A percentile compares a stretch with the other conserved stretches of the same genome.
These are phyloP conservation scores for Alloscopus bannaensis DNA, from an alignment of 2,888 invertebrate species.

Conservation along the genomic window DNA sequence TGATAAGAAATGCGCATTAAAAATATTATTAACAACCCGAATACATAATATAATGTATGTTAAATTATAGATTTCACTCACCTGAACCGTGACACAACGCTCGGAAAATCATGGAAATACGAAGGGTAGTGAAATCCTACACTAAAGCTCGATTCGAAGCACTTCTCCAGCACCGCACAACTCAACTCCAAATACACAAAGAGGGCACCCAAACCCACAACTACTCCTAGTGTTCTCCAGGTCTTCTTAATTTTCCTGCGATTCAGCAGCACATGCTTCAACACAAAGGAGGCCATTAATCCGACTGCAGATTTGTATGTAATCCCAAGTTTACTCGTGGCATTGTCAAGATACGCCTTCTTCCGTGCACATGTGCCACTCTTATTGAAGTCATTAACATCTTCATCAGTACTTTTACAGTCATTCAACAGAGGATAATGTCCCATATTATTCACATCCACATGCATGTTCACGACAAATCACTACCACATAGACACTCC, in stretches of 20 bases:
- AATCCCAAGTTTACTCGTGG: too few species aligned
- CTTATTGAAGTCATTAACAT: too few species aligned
- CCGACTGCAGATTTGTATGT: conserved; percentile 74
- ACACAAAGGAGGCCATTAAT: conserved; percentile 21
- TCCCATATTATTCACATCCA: too few species aligned
- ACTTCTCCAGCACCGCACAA: conserved; percentile 9
- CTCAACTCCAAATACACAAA: conserved; percentile 29
- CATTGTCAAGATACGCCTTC: too few species aligned
- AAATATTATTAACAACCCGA: too few species aligned
- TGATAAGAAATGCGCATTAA: too few species aligned
- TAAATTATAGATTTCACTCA: conserved; percentile 22
- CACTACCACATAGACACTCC: too few species aligned
- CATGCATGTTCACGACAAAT: too few species aligned
- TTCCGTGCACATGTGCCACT: too few species aligned
- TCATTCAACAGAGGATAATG: too few species aligned
- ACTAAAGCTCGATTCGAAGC: conserved; percentile 43
- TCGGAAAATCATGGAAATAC: conserved; percentile 41
- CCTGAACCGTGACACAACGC: conserved; percentile 32
- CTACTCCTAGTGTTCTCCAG: neutral
- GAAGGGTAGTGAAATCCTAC: conserved; percentile 38
- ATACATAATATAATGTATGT: too few species aligned
- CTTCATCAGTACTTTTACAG: too few species aligned
- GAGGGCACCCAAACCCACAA: neutral
- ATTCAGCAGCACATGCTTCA: neutral
- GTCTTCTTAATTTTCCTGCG: conserved; percentile 23